These are phyloP conservation scores for Xiphorhynchus elegans DNA, from an alignment of 2,113 vertebrate genomes.

Conservation along the genomic window DNA sequence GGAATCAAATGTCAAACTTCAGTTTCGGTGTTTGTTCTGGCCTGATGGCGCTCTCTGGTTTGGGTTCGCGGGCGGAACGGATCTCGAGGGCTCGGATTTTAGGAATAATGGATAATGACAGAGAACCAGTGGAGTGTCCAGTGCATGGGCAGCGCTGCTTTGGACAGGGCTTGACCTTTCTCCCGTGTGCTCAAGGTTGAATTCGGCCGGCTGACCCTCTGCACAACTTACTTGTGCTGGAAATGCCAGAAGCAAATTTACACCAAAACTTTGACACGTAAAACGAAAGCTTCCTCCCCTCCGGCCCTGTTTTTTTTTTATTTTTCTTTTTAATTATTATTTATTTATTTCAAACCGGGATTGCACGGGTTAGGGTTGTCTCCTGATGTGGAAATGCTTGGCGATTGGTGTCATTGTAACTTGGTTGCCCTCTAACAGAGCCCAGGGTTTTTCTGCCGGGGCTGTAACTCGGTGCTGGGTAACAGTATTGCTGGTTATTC, in stretches of 20 bases:
- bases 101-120: not conserved
- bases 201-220: not conserved
- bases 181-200: not conserved
- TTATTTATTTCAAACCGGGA: not conserved
- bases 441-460: not conserved
- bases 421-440: not conserved
- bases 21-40: not conserved
- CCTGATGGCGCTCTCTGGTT: not conserved
- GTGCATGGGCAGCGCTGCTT: not conserved
- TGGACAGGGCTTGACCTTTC: constrained; percentile 18
- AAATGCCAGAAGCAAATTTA: not conserved
- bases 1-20: constrained; percentile 63
- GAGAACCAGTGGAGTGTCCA: not conserved
- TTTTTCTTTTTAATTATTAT: too few species aligned
- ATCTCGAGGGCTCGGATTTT: not conserved
- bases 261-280: not conserved
- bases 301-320: not conserved
- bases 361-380: not conserved
- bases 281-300: not conserved
- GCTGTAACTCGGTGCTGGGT: constrained; percentile 7
- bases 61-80: not conserved
- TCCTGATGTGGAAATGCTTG: not conserved
- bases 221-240: not conserved
- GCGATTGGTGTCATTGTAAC: not conserved
- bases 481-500: not conserved